These are phyloP conservation scores for Denticeps clupeoides DNA, from an alignment of 2,797 vertebrate genomes.

Conservation along the genomic window DNA sequence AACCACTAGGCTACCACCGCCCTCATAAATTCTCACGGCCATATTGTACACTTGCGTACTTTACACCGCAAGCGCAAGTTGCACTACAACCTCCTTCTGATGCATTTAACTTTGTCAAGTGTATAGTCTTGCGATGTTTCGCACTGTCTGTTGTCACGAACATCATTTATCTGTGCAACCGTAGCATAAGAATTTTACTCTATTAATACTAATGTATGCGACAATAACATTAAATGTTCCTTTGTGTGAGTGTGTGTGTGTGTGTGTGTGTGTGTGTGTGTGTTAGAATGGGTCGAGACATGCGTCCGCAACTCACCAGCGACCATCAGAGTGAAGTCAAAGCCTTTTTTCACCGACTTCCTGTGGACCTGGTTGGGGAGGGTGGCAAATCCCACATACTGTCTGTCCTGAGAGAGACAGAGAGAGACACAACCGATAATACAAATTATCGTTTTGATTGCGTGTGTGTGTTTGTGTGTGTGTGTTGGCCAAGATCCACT, in stretches of 20 bases:
- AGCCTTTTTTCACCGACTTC: slow-evolving; percentile 95
- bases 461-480: background rate
- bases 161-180: no score
- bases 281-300: no score
- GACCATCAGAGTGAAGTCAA: slow-evolving; percentile 95
- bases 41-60: no score
- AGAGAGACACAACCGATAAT: background rate
- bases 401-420: slow-evolving; percentile 69
- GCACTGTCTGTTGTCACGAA: no score
- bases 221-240: background rate
- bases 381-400: slow-evolving; percentile 93
- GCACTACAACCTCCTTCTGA: no score
- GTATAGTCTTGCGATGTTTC: no score
- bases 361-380: slow-evolving; percentile 92
- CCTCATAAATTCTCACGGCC: no score
- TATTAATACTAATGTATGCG: no score
- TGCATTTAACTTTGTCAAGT: no score
- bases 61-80: no score
- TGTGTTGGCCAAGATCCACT: background rate
- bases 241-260: background rate
- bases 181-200: no score
- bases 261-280: background rate
- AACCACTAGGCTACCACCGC: no score
- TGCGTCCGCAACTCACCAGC: slow-evolving; percentile 87
- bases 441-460: background rate